Base-by-base conservation (phyloP, 1,140 invertebrate genomes). In the Calliphora vicina region DNA sequence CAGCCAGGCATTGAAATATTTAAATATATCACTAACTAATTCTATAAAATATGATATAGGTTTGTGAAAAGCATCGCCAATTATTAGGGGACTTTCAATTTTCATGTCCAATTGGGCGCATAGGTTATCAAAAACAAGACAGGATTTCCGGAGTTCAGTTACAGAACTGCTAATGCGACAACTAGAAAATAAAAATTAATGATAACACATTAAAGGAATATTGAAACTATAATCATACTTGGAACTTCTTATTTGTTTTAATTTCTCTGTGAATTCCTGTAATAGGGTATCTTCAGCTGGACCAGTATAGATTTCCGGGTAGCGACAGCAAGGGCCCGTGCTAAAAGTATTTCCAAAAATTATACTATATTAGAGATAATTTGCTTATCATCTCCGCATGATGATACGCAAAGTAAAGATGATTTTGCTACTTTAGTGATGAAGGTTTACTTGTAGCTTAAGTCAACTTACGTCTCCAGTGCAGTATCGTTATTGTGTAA, bases 21-120 rank as follows among this genome's bases (percentile, higher is more conserved):
- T 84, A 25, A 89, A 89, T 12, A 89, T 4, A 42, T 89, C 87
- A 8, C 88, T 85, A 20, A 85, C 84, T 42, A 89, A 61, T 1
- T 86, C 84, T 0, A 89, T 85, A 17, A 86, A 89, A 82, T 87
- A 89, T 29, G 82, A 45, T 29, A 89, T 85, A 0, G 88, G 88
- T 72, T 88, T 88, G 81, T 89, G 88, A 3, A 87, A 88, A 0
- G 84, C 45, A 23, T 89, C 88, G 27, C 88, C 88, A 35, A 78
- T 1, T 1, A 88, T 83, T 3, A 89, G 84, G 0, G 86, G 78
- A 0, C 82, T 84, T 23, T 86, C 81, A 2, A 78, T 27, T 0
- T 26, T 50, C 43, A 84, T 10, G 42, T 89, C 35, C 76, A 89
- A 12, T 6, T 81, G 71, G 0, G 13, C 12, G 43, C 82, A 85